Evolutionary conservation across 2,888 invertebrate genomes (phyloP), one percentile per base, ranked within the genome.

Genomic region (Drosophila cyrtoloma): DNA sequence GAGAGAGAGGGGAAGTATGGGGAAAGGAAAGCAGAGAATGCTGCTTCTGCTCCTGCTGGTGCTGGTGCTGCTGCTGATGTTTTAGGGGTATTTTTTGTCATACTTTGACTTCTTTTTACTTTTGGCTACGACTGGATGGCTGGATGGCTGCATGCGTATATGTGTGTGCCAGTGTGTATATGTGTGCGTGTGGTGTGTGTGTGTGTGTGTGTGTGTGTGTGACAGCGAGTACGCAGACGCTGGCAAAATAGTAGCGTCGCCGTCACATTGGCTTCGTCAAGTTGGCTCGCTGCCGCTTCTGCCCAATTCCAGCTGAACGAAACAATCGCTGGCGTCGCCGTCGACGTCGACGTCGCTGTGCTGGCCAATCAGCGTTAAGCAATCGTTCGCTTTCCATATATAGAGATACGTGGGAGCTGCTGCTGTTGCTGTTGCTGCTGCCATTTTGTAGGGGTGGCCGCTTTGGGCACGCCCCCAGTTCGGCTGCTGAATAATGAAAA

Each of bases 401-500:
- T 51, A 26, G 16, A 47, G 47, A 47, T 26, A 47, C 10, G 47
- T 57, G 69, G 32, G 42, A 42, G 58, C 42, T n/a, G 39, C n/a
- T 39, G 30, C 28, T 39, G 39, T 14, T 42, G 30, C 14, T 37
- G 52, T 37, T 66, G 77, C 75, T 64, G 75, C 75, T 80, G 84
- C 91, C 91, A 86, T 89, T 89, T 92, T 85, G 80, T 75, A 82
- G 79, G 84, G 84, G 84, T 86, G 84, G 78, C 68, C 79, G 69
- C 62, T 14, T n/a, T 37, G 67, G 87, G 56, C 86, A 92, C 92
- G 92, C 92, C 92, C 81, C 82, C 44, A 22, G n/a, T 9, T 47
- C 30, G 33, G 68, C 77, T 87, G 83, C 87, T 92, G 77, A 92
- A 92, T 92, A 90, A 92, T 92, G 85, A 81, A 92, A 92, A 86